A percentile compares a stretch with the other conserved stretches of the same genome.
These are phyloP conservation scores for Apis florea DNA, from an alignment of 1,140 invertebrate species.

Conservation along the genomic window DNA sequence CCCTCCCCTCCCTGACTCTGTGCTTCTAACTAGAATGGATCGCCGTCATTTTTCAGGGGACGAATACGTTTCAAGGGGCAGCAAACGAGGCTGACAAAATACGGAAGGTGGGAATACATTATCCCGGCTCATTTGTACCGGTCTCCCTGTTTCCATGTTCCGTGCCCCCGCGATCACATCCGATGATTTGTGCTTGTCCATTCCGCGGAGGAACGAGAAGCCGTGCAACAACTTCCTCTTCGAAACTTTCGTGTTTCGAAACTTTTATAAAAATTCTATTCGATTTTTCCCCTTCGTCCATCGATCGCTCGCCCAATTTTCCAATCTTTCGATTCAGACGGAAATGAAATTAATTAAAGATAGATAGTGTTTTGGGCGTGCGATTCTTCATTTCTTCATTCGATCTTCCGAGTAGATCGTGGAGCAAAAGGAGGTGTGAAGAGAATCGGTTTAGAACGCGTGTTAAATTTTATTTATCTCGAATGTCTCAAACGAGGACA, in stretches of 20 bases:
- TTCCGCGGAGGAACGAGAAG: conserved; percentile 8
- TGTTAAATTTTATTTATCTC: no score
- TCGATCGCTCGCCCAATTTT: no score
- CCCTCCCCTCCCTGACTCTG: conserved; percentile 16
- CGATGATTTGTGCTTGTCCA: conserved; percentile 42
- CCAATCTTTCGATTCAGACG: no score
- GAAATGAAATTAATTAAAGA: no score
- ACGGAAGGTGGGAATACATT: conserved; percentile 74
- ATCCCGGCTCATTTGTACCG: conserved; percentile 68
- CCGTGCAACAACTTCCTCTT: background rate
- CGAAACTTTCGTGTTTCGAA: background rate
- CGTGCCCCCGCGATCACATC: conserved; percentile 15
- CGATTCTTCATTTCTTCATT: no score
- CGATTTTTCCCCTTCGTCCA: no score
- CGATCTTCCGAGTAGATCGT: no score
- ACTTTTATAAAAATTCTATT: no score
- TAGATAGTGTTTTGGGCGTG: no score
- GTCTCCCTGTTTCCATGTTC: conserved; percentile 63
- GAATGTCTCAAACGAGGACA: no score
- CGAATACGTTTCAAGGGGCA: conserved; percentile 48
- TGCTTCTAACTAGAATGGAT: conserved; percentile 78
- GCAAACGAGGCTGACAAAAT: conserved; percentile 77
- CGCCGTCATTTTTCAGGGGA: conserved; percentile 75
- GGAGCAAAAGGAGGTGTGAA: no score
- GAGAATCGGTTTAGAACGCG: no score